phyloP scores from a whole-genome alignment of 2,113 vertebrate species.

The Ophthalmolycus amberensis region DNA sequence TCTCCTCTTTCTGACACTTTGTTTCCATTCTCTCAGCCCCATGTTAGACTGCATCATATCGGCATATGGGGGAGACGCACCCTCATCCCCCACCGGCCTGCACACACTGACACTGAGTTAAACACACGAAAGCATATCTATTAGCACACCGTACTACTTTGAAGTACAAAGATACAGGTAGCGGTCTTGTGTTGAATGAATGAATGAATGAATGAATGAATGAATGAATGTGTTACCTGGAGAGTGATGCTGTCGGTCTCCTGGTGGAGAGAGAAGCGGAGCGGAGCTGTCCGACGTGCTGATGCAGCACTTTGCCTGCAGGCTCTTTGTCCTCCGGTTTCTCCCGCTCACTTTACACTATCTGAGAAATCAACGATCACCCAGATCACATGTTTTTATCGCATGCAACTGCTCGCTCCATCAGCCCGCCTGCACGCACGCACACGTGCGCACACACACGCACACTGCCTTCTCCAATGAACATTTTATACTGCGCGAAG shows the following conservation, averaged over 20 bases:
- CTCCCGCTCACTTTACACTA: background rate
- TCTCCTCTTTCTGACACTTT: background rate
- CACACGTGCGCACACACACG: background rate
- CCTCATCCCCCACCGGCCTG: background rate
- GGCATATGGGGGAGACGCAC: background rate
- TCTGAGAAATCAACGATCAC: background rate
- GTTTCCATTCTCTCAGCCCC: background rate
- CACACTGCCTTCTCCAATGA: background rate
- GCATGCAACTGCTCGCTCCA: background rate
- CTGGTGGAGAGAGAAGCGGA: background rate
- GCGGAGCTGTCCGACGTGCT: slow-evolving; percentile 35
- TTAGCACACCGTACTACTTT: too few relatives aligned
- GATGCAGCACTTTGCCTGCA: slow-evolving; percentile 26
- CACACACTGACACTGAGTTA: background rate
- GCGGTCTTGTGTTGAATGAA: too few relatives aligned
- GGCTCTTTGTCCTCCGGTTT: background rate
- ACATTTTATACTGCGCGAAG: background rate
- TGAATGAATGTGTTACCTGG: too few relatives aligned
- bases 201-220: too few relatives aligned
- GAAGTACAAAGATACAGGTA: background rate
- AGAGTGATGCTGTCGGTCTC: background rate
- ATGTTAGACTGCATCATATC: background rate
- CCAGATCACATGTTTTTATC: background rate
- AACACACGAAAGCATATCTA: background rate
- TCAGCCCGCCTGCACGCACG: background rate